phyloP scores from a whole-genome alignment of 2,113 vertebrate genomes.

The Neogobius melanostomus region DNA sequence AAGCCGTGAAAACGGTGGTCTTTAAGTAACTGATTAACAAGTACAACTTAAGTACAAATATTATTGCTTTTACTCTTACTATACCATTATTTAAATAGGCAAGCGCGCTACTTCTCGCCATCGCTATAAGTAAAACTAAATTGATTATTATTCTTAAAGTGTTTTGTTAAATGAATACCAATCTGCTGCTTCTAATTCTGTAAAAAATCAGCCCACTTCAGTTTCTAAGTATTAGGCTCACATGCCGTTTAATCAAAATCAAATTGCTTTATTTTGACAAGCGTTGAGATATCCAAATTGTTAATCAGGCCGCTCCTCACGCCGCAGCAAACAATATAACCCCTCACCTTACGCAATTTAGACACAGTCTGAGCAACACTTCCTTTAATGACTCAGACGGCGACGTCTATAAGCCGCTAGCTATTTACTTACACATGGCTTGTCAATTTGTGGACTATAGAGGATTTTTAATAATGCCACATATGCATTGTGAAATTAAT shows the following conservation, averaged over 20 bases:
- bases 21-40: no score
- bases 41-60: no score
- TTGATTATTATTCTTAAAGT: neutral
- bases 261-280: neutral
- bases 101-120: no score
- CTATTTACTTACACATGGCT: neutral
- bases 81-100: no score
- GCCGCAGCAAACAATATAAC: neutral
- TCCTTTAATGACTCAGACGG: neutral
- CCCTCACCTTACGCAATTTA: neutral
- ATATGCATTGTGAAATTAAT: neutral
- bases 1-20: no score
- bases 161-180: neutral
- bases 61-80: no score
- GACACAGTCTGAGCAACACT: neutral
- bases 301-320: neutral
- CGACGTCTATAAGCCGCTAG: neutral
- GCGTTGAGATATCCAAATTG: neutral
- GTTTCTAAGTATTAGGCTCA: neutral
- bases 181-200: neutral
- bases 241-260: neutral
- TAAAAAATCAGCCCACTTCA: neutral
- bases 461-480: neutral
- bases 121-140: neutral
- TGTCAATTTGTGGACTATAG: neutral